Percentiles rank a stretch among this genome's conserved stretches.
Conservation (phyloP, 2,113 vertebrate species). For the Clupea harengus region DNA sequence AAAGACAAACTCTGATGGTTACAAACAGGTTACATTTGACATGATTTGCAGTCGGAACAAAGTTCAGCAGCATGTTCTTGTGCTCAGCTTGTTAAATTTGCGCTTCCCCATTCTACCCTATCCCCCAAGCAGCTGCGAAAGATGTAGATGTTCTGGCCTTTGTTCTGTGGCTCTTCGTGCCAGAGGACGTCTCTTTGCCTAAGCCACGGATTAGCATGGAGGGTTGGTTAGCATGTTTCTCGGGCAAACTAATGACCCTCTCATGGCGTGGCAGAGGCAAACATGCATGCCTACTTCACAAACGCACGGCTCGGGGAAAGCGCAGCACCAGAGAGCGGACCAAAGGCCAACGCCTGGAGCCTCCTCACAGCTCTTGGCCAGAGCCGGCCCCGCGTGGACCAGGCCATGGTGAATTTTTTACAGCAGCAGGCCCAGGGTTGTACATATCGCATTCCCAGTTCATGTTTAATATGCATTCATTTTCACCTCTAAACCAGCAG, state of each 20-base stretch:
- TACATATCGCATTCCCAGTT: not conserved
- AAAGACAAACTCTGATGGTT: not conserved
- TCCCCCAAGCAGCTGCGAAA: not conserved
- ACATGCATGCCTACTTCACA: conserved; percentile 50
- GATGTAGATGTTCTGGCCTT: not conserved
- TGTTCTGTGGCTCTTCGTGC: not conserved
- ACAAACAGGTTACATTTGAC: not conserved
- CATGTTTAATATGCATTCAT: conserved; percentile 36
- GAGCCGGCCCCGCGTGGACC: conserved; percentile 49
- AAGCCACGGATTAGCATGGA: not conserved
- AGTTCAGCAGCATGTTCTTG: not conserved
- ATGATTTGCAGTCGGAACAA: not conserved
- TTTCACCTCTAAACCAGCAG: not conserved
- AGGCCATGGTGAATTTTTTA: conserved; percentile 31
- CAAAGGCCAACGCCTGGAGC: conserved; percentile 67
- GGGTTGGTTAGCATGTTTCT: not conserved
- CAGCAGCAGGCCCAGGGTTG: conserved; percentile 4
- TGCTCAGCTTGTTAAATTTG: not conserved
- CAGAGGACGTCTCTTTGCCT: not conserved
- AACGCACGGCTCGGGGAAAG: conserved; percentile 47
- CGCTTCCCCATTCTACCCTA: not conserved
- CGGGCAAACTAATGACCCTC: conserved; percentile 26
- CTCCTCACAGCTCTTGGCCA: conserved; percentile 64
- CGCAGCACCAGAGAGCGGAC: conserved; percentile 58
- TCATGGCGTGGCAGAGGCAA: not conserved